Evolutionary conservation across 2,888 invertebrate genomes (phyloP), one percentile per base, ranked within the genome.

Genomic region (Paralinhomoeus sp.): DNA sequence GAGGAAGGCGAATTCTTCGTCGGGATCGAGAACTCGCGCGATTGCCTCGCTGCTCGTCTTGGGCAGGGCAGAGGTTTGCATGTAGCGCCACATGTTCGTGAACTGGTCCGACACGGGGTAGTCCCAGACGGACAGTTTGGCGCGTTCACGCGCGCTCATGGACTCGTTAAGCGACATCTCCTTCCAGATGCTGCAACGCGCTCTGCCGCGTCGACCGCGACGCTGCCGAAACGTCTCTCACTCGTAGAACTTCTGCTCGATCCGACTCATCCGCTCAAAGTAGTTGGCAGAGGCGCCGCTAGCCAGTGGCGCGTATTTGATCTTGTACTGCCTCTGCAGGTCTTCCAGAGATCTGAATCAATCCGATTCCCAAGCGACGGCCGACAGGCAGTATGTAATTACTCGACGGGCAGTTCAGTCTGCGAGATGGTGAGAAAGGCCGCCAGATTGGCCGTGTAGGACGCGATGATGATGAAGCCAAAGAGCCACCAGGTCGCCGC

Each of bases 401-500:
- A 56, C 57, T 50, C 54, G 21, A 60, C 58, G 21, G 56, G 53
- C 34, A 53, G 54, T 40, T 61, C 58, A 22, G 61, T 47, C 9
- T 58, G 46, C 1, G 60, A 87, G 24, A 70, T 69, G 1, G 93
- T 93, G 45, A 93, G 70, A 62, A 91, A 93, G 1, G 93, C 93
- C 2, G 93, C 93, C 59, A 93, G 71, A 65, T 93, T 93, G 1
- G 93, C 93, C 0, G 93, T 93, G 66, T 93, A 93, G 0, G 89
- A 89, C 2, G 93, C 93, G 60, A 93, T 91, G 51, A 93, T 87
- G 61, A 93, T 91, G 64, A 93, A 93, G 0, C 91, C 89, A 66
- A 93, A 93, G 23, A 93, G 69, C 93, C 93, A 93, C 91, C 89
- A 91, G 0, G 91, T 91, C 2, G 91, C 91, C 0, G 91, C 91